Conservation (phyloP, 2,888 invertebrate genomes). For the Habroteleia sp. region DNA sequence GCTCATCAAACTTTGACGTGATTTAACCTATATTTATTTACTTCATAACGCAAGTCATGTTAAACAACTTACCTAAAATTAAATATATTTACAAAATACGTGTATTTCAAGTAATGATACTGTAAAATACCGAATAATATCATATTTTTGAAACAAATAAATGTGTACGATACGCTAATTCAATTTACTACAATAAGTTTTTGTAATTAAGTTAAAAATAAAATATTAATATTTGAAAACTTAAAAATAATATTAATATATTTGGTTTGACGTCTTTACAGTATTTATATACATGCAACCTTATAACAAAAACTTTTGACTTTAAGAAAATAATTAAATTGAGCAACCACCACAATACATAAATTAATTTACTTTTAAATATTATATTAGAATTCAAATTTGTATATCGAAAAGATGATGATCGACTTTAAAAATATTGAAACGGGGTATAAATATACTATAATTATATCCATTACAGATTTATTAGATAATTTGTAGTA, state of each 20-base stretch:
- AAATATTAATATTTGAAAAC: too few species aligned
- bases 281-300: conserved; percentile 15
- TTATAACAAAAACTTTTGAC: too few species aligned
- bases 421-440: background rate
- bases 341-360: conserved; percentile 14
- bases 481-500: background rate
- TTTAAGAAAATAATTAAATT: conserved; percentile 2
- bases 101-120: too few species aligned
- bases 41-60: too few species aligned
- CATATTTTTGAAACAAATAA: too few species aligned
- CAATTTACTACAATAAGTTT: too few species aligned
- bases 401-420: background rate
- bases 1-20: too few species aligned
- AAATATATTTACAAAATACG: too few species aligned
- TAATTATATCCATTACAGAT: background rate
- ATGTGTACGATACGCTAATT: too few species aligned
- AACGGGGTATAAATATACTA: conserved; percentile 3
- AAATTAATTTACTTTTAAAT: background rate
- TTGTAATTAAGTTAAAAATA: background rate
- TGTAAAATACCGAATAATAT: too few species aligned
- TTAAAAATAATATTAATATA: conserved; percentile 7
- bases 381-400: conserved; percentile 6
- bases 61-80: too few species aligned
- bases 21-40: too few species aligned
- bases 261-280: conserved; percentile 31